phyloP scores from a whole-genome alignment of 2,888 invertebrate species.

The Osmoderma eremita region DNA sequence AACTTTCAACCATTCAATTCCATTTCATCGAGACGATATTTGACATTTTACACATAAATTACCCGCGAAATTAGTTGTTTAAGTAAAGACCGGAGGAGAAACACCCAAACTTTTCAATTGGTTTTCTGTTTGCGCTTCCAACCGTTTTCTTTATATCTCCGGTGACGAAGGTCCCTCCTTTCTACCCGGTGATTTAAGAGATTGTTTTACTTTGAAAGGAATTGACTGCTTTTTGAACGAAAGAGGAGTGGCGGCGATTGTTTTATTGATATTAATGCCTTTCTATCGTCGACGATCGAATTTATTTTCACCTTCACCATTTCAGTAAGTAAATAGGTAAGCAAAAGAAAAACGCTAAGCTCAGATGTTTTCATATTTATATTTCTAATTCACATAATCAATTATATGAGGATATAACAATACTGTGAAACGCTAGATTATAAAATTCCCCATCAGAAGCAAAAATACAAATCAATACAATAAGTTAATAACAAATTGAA shows the following conservation, averaged over 20 bases:
- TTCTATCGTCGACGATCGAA: not conserved
- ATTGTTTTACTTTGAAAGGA: slow-evolving; percentile 40
- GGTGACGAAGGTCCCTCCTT: slow-evolving; percentile 38
- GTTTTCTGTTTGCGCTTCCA: slow-evolving; percentile 33
- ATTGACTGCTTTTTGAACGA: slow-evolving; percentile 32
- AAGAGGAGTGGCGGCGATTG: slow-evolving; percentile 8
- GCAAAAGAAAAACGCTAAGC: no score
- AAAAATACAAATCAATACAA: no score
- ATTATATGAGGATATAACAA: no score
- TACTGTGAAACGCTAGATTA: no score
- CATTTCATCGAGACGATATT: slow-evolving; percentile 6
- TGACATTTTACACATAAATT: slow-evolving; percentile 33
- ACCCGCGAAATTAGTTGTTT: slow-evolving; percentile 30
- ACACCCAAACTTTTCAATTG: slow-evolving; percentile 22
- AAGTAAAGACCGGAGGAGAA: slow-evolving; percentile 23
- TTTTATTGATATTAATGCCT: slow-evolving; percentile 35
- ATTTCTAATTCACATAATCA: no score
- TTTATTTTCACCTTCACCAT: no score
- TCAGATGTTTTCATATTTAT: no score
- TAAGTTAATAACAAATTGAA: no score
- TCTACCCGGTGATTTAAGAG: slow-evolving; percentile 35
- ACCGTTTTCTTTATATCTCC: slow-evolving; percentile 30
- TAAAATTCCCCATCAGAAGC: no score
- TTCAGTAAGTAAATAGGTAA: no score
- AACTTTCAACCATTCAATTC: not conserved